Evolutionary conservation across 2,888 invertebrate species (phyloP), one percentile per base, ranked within the genome.

Genomic region (Cordylochernes scorpioides): DNA sequence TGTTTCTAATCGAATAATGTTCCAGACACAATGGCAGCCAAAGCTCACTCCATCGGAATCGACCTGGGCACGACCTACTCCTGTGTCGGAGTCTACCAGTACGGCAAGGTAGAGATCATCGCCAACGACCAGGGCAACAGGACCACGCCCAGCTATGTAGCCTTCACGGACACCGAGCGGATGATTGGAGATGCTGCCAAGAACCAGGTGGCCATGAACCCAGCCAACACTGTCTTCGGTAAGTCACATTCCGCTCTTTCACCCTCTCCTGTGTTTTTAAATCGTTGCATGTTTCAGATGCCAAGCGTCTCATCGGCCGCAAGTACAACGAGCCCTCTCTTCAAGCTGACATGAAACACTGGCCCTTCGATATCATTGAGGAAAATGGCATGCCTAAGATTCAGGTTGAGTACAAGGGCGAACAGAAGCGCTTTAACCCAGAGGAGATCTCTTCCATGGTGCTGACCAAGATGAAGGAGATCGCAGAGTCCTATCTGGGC

Each of bases 1-100:
- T n/a, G n/a, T n/a, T n/a, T n/a, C n/a, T n/a, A n/a, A n/a, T n/a
- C n/a, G n/a, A n/a, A n/a, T n/a, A n/a, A n/a, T n/a, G n/a, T n/a
- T n/a, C n/a, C n/a, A n/a, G n/a, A n/a, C n/a, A n/a, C n/a, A n/a
- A n/a, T n/a, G n/a, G n/a, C n/a, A n/a, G 26, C 35, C 17, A 30
- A 29, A 15, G 25, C 27, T 33, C 38, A 35, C 9, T 35, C 39
- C 14, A 36, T 39, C 10, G 84, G 84, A 65, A 77, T 86, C 58
- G 78, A 80, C 55, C 60, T 77, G 44, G 77, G 77, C 31, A 78
- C 77, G 30, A 77, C 74, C n/a, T 80, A 69, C 55, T 75, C 75
- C 29, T 73, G 73, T 49, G 73, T 73, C 29, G 73, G 68, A 28
- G 71, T 74, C 13, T 74, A 70, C 58, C 69, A 71, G 32, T 41